Percentiles rank a stretch among this genome's conserved stretches.
These are phyloP conservation scores for Pantherophis guttatus DNA, from an alignment of 2,113 vertebrate genomes.

Conservation along the genomic window DNA sequence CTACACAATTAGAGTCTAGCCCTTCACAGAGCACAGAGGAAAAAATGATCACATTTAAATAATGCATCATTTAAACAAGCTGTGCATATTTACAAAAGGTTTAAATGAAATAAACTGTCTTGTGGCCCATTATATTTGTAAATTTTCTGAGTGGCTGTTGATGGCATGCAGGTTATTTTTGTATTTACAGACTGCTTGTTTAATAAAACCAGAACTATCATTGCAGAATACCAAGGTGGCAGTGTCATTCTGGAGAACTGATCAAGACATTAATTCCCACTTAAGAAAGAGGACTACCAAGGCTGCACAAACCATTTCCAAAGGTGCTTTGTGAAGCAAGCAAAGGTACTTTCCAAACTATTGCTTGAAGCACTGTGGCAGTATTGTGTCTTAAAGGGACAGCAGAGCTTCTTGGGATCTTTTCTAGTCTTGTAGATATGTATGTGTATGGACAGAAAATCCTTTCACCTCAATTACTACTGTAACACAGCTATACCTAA, in stretches of 20 bases:
- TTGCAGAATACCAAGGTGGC: not conserved
- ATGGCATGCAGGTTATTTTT: not conserved
- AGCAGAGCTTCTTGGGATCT: not conserved
- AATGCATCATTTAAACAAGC: not conserved
- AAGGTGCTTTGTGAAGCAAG: not conserved
- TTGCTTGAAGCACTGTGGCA: not conserved
- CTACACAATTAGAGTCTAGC: not conserved
- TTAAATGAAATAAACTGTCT: not conserved
- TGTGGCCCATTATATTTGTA: not conserved
- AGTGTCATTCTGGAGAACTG: not conserved
- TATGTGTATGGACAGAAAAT: not conserved
- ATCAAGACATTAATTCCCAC: not conserved
- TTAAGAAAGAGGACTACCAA: not conserved
- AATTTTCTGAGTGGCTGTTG: not conserved
- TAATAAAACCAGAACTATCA: not conserved
- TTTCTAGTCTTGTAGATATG: not conserved
- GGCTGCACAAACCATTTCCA: not conserved
- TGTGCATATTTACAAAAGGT: not conserved
- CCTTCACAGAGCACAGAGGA: not conserved
- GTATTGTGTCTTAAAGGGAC: not conserved
- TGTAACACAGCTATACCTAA: not conserved
- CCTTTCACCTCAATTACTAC: not conserved
- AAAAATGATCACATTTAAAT: not conserved
- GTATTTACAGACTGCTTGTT: not conserved
- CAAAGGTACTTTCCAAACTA: not conserved